Conservation (phyloP, 2,797 vertebrate genomes). For the Anas capensis region DNA sequence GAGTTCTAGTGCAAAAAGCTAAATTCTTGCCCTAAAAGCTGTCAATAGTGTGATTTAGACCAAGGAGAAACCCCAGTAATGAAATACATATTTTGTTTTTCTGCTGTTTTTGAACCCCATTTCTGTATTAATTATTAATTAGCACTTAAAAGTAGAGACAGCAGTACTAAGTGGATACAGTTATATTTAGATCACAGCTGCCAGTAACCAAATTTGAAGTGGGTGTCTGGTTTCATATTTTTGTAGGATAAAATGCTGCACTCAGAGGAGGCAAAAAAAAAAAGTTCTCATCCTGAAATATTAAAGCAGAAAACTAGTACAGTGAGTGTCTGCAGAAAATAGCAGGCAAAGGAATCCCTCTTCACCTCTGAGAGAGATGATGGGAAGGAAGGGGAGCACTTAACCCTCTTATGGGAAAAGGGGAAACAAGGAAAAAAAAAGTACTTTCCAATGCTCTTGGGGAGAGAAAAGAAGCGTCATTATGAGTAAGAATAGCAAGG, state of each 20-base stretch:
- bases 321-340: constrained; percentile 23
- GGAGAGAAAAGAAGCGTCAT: background rate
- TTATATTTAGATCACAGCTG: constrained; percentile 67
- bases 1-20: background rate
- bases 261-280: background rate
- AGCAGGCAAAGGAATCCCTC: constrained; percentile 27
- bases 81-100: constrained; percentile 18
- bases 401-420: background rate
- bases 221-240: constrained; percentile 31
- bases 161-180: background rate
- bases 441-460: background rate
- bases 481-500: constrained; percentile 56
- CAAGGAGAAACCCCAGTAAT: background rate
- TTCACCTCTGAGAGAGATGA: background rate
- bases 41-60: background rate
- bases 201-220: constrained; percentile 57
- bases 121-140: constrained; percentile 57
- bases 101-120: constrained; percentile 18
- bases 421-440: background rate
- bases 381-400: background rate
- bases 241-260: constrained; percentile 16
- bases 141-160: constrained; percentile 26
- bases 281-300: constrained; percentile 10
- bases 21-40: background rate
- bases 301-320: constrained; percentile 8